These are phyloP conservation scores for Macropus fuliginosus DNA, from an alignment of 2,797 vertebrate genomes.

Conservation along the genomic window DNA sequence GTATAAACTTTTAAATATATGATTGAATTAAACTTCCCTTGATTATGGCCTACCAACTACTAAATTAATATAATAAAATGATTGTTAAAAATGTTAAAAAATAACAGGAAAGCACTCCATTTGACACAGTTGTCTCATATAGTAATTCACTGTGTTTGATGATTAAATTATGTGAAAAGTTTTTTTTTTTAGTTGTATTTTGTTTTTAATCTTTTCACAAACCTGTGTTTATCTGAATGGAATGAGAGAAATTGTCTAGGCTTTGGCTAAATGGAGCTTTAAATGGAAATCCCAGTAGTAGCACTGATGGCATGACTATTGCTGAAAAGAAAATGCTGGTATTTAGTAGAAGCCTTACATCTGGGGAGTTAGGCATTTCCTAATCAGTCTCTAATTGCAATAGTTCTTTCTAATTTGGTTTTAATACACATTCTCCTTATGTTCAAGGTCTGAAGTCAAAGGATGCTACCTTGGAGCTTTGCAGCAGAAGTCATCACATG, in stretches of 20 bases:
- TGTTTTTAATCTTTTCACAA: not conserved
- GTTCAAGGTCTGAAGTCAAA: constrained; percentile 39
- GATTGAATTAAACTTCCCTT: constrained; percentile 58
- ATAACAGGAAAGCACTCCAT: constrained; percentile 38
- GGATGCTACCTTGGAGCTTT: not conserved
- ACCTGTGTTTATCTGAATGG: constrained; percentile 48
- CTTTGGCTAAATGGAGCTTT: constrained; percentile 21
- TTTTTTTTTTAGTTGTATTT: not conserved
- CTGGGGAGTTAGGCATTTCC: not conserved
- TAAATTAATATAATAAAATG: constrained; percentile 67
- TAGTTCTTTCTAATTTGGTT: constrained; percentile 51
- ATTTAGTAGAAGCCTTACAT: constrained; percentile 27
- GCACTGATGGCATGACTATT: not conserved
- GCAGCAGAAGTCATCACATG: constrained; percentile 29
- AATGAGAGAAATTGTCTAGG: constrained; percentile 24
- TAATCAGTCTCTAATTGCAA: constrained; percentile 19
- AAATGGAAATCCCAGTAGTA: constrained; percentile 47
- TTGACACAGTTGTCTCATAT: constrained; percentile 54
- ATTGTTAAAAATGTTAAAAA: constrained; percentile 49
- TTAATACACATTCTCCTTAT: constrained; percentile 24
- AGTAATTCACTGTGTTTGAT: constrained; percentile 55
- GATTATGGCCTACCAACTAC: constrained; percentile 35
- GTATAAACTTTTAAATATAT: constrained; percentile 47
- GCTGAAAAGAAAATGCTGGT: constrained; percentile 12
- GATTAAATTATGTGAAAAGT: constrained; percentile 44